These are phyloP conservation scores for Paguma larvata DNA, from an alignment of 2,797 vertebrate species.

Conservation along the genomic window DNA sequence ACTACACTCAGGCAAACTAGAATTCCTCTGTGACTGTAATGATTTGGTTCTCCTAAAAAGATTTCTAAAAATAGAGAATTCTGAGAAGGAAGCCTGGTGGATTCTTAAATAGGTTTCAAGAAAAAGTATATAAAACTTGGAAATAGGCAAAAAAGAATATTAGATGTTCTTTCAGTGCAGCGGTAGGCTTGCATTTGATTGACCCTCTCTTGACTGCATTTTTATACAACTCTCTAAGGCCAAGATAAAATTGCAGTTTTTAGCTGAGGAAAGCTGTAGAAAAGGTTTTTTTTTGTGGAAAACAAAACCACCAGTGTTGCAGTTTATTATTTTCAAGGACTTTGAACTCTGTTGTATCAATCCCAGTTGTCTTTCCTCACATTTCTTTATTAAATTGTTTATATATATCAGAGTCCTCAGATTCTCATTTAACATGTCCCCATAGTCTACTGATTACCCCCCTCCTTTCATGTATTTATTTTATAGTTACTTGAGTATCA, in stretches of 20 bases:
- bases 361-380: neutral
- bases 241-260: neutral
- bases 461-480: neutral
- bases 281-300: neutral
- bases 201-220: neutral
- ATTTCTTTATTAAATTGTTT: conserved; percentile 24
- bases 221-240: neutral
- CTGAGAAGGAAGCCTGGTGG: neutral
- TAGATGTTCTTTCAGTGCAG: neutral
- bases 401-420: neutral
- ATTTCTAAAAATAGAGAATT: conserved; percentile 29
- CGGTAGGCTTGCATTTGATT: neutral
- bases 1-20: neutral
- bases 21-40: conserved; percentile 2
- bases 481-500: neutral
- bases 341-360: neutral
- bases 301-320: neutral
- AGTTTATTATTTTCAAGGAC: neutral
- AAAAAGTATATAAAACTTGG: neutral
- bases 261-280: neutral
- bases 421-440: conserved; percentile 28
- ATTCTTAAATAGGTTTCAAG: conserved; percentile 31
- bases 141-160: neutral
- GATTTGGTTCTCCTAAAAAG: neutral
- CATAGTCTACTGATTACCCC: neutral